Conservation (phyloP, 1,140 invertebrate genomes). For the Ctenoplectra terminalis region DNA sequence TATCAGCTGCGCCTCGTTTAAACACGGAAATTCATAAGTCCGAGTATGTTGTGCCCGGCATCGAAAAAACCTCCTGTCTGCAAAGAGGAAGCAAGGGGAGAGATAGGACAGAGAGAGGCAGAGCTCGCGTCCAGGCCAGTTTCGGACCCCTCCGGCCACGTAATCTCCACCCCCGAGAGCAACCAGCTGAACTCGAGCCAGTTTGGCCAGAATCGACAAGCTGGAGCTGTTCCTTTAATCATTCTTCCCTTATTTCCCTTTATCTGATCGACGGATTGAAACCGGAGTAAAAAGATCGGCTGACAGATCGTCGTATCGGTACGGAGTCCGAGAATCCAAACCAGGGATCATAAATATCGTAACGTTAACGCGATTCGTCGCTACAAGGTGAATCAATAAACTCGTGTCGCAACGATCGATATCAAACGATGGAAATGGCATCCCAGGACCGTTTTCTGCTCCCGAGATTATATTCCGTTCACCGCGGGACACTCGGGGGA, state of each 20-base stretch:
- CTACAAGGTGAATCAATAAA: neutral
- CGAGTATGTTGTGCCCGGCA: slow-evolving; percentile 37
- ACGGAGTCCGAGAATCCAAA: neutral
- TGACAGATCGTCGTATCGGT: neutral
- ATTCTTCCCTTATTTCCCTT: no score
- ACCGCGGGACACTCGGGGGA: neutral
- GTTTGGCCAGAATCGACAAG: neutral
- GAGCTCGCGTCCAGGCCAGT: slow-evolving; percentile 47
- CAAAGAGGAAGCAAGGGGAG: slow-evolving; percentile 16
- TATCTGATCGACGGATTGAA: neutral
- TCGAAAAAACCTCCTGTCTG: slow-evolving; percentile 19
- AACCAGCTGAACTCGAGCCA: slow-evolving; percentile 13
- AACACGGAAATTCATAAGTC: slow-evolving; percentile 76
- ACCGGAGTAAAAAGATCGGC: neutral
- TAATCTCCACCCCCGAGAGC: slow-evolving; percentile 52
- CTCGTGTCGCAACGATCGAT: neutral
- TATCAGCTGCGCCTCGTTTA: slow-evolving; percentile 69
- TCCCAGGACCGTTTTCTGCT: no score
- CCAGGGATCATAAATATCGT: neutral
- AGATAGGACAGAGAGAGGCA: slow-evolving; percentile 15
- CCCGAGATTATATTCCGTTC: neutral
- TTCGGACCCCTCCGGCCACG: slow-evolving; percentile 55
- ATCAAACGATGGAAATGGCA: neutral
- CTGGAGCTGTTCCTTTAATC: neutral
- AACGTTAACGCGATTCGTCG: no score